Evolutionary conservation across 2,797 vertebrate genomes (phyloP), one percentile per base, ranked within the genome.

Genomic region (Arnoldichthys spilopterus): DNA sequence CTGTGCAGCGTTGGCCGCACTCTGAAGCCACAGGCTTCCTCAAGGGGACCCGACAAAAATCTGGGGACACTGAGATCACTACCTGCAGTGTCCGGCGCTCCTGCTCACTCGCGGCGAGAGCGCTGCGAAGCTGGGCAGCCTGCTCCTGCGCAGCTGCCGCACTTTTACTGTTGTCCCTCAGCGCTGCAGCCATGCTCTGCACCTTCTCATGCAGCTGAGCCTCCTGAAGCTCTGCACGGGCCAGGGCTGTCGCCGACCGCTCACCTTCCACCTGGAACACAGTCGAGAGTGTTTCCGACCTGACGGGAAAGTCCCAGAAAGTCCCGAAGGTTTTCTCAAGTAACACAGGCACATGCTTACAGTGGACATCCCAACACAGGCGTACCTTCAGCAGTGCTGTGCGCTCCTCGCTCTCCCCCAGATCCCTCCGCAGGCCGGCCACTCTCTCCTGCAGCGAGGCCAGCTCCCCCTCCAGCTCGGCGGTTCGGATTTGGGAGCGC

Each of bases 11-110:
- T n/a, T n/a, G n/a, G n/a, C n/a, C n/a, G n/a, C n/a, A n/a, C n/a
- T n/a, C n/a, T n/a, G n/a, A n/a, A n/a, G n/a, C n/a, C n/a, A n/a
- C n/a, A n/a, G n/a, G n/a, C n/a, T n/a, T n/a, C n/a, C n/a, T n/a
- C 37, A 40, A 40, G 7, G 37, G 37, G 37, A 11, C 37, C 37
- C 37, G 12, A 2, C 3, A 9, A 40, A 40, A 40, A 40, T 40
- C 8, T 8, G 37, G 49, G 18, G 49, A 53, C 51, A 53, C 20
- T n/a, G 51, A 22, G n/a, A 22, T 0, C 6, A 22, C 6, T 8
- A 70, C 95, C 94, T 96, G 95, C 76, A 95, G 82, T 79, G 91
- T 85, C 76, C 90, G 87, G 56, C 92, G 89, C 74, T 96, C 94
- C 28, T 92, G 90, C 86, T 95, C 92, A 0, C 92, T 92, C 76